These are phyloP conservation scores for Phasianus colchicus DNA, from an alignment of 2,113 vertebrate genomes.

Conservation along the genomic window DNA sequence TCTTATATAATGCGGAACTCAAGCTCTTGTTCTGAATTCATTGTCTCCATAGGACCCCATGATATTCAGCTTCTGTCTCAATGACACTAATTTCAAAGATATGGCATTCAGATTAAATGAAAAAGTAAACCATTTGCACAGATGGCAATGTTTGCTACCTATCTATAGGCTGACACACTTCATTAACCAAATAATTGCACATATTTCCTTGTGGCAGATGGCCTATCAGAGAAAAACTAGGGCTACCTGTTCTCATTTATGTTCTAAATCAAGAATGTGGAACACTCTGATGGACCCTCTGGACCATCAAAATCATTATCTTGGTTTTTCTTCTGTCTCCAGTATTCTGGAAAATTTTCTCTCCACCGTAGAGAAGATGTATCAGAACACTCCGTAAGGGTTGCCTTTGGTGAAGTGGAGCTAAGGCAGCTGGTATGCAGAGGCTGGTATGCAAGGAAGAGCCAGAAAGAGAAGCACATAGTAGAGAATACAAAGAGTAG, in stretches of 20 bases:
- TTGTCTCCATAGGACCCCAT: neutral
- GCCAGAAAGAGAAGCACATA: neutral
- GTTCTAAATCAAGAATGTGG: neutral
- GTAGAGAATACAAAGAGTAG: neutral
- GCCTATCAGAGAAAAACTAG: neutral
- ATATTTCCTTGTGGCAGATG: neutral
- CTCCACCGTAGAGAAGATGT: neutral
- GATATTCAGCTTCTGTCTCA: neutral
- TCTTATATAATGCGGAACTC: neutral
- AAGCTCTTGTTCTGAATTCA: neutral
- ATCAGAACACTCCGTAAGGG: neutral
- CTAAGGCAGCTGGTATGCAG: neutral
- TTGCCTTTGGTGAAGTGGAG: neutral
- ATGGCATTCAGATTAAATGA: neutral
- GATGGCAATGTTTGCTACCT: neutral
- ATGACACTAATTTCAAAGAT: neutral
- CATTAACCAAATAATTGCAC: constrained; percentile 4
- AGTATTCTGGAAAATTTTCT: neutral
- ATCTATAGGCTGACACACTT: neutral
- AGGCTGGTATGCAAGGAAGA: neutral
- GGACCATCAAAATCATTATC: neutral
- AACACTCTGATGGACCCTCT: neutral
- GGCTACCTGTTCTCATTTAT: neutral
- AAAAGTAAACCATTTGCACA: neutral
- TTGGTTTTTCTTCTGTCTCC: neutral